phyloP scores from a whole-genome alignment of 2,113 vertebrate species.

The Proterorhinus semilunaris region DNA sequence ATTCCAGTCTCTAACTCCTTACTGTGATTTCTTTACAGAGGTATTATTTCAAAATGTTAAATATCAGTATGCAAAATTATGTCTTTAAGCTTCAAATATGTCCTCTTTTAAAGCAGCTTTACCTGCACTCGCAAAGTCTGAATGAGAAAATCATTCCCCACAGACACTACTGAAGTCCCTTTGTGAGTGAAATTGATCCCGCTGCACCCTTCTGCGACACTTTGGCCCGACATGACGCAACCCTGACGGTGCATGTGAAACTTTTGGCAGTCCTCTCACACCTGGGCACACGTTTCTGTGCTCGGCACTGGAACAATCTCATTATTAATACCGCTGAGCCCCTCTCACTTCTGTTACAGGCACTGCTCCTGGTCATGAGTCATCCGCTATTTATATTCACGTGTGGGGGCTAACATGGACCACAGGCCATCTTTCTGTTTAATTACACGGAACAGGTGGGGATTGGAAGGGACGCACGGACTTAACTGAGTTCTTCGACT shows the following conservation, averaged over 20 bases:
- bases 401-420: conserved; percentile 2
- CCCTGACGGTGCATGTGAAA: background rate
- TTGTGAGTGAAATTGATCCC: background rate
- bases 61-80: too few species aligned
- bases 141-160: background rate
- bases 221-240: background rate
- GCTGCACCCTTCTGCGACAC: background rate
- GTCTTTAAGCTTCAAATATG: background rate
- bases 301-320: conserved; percentile 23
- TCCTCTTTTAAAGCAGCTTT: background rate
- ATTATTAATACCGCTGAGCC: conserved; percentile 18
- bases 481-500: too few species aligned
- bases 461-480: background rate
- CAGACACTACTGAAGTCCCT: background rate
- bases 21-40: too few species aligned
- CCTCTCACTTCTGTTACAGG: conserved; percentile 12
- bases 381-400: conserved; percentile 18
- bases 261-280: conserved; percentile 1
- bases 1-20: too few species aligned
- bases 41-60: too few species aligned
- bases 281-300: conserved; percentile 9
- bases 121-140: background rate
- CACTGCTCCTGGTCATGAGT: conserved; percentile 11
- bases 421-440: background rate
- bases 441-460: background rate